Base-by-base conservation (phyloP, 1,140 invertebrate species). In the Camponotus vicinus region DNA sequence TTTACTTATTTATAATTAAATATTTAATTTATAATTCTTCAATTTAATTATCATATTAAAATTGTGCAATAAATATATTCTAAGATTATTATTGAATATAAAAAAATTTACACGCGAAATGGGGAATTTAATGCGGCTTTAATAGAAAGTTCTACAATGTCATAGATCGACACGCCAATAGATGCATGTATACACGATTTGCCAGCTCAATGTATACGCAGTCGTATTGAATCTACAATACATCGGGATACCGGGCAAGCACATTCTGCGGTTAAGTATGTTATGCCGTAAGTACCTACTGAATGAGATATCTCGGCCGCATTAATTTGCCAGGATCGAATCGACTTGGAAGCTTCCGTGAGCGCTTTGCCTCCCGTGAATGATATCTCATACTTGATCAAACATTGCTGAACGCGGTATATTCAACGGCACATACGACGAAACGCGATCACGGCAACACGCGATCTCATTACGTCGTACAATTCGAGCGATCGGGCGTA, bases 271-370 rank as follows among this genome's bases (percentile, higher is more conserved):
- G 27, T 3, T 63, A 78, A 89, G 88, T 82, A 61, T 73, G 76
- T 49, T 82, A 61, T 67, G 76, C 52, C 34, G 73, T 75, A 89
- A 89, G 84, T 75, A 78, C 66, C 27, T 83, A 52, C 77, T 88
- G 84, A 91, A 91, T 91, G 86, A 92, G 89, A 91, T 87, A 92
- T 92, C 87, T 75, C 78, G 64, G 71, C 79, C 49, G 86, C 85
- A 92, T 92, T 92, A 92, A 92, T 92, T 92, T 92, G 90, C 92
- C 91, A 92, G 89, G 86, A 91, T 92, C 86, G 83, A 89, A 91
- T 91, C 89, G 86, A 84, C 71, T 75, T 80, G 42, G 86, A 85
- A 76, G 91, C 91, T 92, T 88, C 90, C 88, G 91, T 57, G 85
- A 86, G 76, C 84, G 69, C 76, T 87, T 80, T 86, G 63, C 77